Evolutionary conservation across 2,888 invertebrate species (phyloP), one percentile per base, ranked within the genome.

Genomic region (Cyclophora albipunctata): DNA sequence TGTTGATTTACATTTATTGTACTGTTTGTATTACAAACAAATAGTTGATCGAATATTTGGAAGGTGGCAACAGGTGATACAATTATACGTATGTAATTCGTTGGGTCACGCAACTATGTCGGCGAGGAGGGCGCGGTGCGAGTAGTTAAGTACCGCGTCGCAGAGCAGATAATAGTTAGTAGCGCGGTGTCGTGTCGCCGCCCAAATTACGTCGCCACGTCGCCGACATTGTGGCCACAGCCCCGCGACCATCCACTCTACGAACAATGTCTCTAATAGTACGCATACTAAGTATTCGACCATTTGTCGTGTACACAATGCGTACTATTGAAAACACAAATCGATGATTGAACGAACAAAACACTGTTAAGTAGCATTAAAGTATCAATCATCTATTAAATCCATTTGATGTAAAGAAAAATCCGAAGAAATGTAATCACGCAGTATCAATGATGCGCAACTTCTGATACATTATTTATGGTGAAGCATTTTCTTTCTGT

Each of bases 61-160:
- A 52, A 56, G 62, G 42, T 56, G 64, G 70, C 74, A 78, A 78
- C 78, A 77, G 68, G 75, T 76, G 62, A 60, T 55, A 60, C 57
- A 60, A 70, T 69, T 73, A 67, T 59, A 64, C 63, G 64, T 20
- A 20, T 20, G 1, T 20, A 70, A 65, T 64, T 66, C 58, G 51
- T 55, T 60, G 62, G 61, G 71, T 70, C 73, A 73, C 75, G 72
- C 67, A 64, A 51, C 62, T 55, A 59, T 59, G 61, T 53, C 57
- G 54, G 55, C 50, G 53, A 49, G 50, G 52, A 49, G 49, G 49
- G 54, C 42, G 51, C 47, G 50, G 48, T 45, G 46, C 47, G 34
- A 34, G 7, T n/a, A 37, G 34, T 6, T 33, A 7, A 34, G 34
- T 7, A 20, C 42, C 5, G 42, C 42, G 42, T 42, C 42, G 20